Percentiles rank a stretch among this genome's conserved stretches.
Evolutionary conservation across 1,140 invertebrate species (phyloP).

Genomic region (Pseudomyrmex cubaensis): DNA sequence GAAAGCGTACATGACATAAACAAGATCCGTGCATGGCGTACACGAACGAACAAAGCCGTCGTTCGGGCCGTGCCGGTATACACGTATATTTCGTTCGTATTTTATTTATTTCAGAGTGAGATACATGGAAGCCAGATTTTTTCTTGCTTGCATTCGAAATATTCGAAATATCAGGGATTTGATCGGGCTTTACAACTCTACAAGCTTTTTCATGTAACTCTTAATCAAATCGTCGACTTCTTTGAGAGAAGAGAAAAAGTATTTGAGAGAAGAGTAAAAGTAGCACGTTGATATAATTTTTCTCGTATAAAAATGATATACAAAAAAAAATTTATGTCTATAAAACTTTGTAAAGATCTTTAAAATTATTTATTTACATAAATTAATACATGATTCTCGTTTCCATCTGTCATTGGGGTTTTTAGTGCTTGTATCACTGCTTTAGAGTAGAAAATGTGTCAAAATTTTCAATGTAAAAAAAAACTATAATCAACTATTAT

Average conservation of each 20-base stretch:
- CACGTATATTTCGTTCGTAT: slow-evolving; percentile 43
- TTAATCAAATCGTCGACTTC: neutral
- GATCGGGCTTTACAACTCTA: neutral
- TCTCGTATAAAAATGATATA: too few relatives aligned
- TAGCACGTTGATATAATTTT: too few relatives aligned
- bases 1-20: slow-evolving; percentile 75
- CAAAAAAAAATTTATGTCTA: too few relatives aligned
- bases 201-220: neutral
- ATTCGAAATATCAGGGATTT: neutral
- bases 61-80: neutral
- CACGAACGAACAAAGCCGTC: slow-evolving; percentile 45
- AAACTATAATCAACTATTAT: slow-evolving; percentile 15
- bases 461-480: neutral
- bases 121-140: slow-evolving; percentile 3
- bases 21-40: slow-evolving; percentile 72
- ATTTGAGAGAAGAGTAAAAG: neutral
- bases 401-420: neutral
- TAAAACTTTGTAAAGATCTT: too few relatives aligned
- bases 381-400: neutral
- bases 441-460: too few relatives aligned
- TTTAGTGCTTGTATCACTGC: neutral
- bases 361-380: too few relatives aligned
- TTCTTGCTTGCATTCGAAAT: slow-evolving; percentile 14
- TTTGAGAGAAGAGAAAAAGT: neutral
- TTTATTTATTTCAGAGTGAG: slow-evolving; percentile 50